Evolutionary conservation across 2,888 invertebrate genomes (phyloP), one percentile per base, ranked within the genome.

Genomic region (Eustalomyia histrio): DNA sequence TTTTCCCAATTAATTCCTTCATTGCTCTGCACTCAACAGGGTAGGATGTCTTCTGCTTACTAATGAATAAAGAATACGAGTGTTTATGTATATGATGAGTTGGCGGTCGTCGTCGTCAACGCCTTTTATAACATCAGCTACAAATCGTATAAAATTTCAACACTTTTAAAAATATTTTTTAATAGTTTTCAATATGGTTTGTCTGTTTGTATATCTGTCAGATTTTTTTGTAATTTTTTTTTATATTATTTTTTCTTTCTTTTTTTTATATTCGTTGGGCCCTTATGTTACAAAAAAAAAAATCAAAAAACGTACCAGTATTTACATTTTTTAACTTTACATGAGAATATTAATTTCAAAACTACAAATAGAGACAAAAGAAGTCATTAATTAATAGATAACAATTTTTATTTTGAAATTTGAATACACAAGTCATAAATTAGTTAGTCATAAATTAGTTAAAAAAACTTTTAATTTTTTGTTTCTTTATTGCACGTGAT

Each of bases 71-170:
- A 1, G 17, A 14, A 10, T 60, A 2, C 14, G 14, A 12, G n/a
- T 17, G 8, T 60, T 1, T 58, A 17, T 64, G 50, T 76, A 76
- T 76, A 50, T 63, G 50, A 57, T 53, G 16, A 39, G 63, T 61
- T 67, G 47, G 57, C 43, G 71, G 76, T 57, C 76, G 43, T 53
- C 76, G 43, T 53, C 58, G 47, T 78, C 72, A 78, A 78, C 55
- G 67, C 35, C 24, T 74, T n/a, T n/a, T 52, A 47, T 43, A 29
- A 61, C 71, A 35, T 60, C 35, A 60, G 52, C 21, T 55, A 12
- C 14, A 53, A 43, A 39, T 55, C 29, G 55, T 63, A 55, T 63
- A 29, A 63, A 8, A 60, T 64, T 64, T 64, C 64, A 52, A 50
- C 64, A 50, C 47, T n/a, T 24, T 63, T 43, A 3, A 21, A 21